These are phyloP conservation scores for Uloborus diversus DNA, from an alignment of 1,140 invertebrate species.

Conservation along the genomic window DNA sequence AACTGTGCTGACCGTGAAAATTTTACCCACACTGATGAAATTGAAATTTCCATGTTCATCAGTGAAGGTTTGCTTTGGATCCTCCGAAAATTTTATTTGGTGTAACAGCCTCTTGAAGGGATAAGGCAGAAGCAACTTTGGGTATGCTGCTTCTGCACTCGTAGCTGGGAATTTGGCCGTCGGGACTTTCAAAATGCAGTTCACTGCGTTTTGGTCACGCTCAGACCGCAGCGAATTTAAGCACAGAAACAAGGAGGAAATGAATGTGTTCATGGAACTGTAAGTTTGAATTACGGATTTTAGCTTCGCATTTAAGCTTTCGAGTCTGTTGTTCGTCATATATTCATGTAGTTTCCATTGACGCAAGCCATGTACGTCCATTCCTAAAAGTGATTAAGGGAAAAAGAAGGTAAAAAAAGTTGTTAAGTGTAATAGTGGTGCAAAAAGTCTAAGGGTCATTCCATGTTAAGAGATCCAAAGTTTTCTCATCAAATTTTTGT, in stretches of 20 bases:
- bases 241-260: not conserved
- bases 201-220: not conserved
- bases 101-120: not conserved
- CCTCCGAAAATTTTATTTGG: not conserved
- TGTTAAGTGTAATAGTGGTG: not conserved
- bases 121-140: not conserved
- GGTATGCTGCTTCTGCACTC: not conserved
- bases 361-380: not conserved
- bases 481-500: too few relatives aligned
- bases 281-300: not conserved
- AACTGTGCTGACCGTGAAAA: too few relatives aligned
- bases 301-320: not conserved
- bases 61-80: not conserved
- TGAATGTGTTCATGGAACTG: not conserved
- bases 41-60: too few relatives aligned
- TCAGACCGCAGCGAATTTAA: not conserved
- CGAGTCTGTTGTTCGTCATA: slow-evolving; percentile 7
- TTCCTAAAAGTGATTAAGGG: not conserved
- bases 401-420: not conserved
- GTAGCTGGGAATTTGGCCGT: not conserved
- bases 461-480: too few relatives aligned
- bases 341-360: not conserved
- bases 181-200: not conserved
- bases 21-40: too few relatives aligned
- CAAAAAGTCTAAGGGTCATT: not conserved